phyloP scores from a whole-genome alignment of 2,797 vertebrate genomes.

The Labeo calbasu region DNA sequence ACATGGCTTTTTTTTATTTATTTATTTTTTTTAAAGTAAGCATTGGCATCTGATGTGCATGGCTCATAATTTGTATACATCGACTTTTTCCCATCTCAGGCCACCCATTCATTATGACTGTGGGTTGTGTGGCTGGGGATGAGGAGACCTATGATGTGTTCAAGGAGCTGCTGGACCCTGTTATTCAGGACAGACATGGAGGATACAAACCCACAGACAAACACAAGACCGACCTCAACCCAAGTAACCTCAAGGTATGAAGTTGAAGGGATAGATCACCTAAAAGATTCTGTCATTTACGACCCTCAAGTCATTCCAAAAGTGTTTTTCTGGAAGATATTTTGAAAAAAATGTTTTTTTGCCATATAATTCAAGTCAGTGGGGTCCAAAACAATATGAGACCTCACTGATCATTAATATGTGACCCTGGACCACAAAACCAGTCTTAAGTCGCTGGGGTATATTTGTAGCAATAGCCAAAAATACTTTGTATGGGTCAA shows the following conservation, averaged over 20 bases:
- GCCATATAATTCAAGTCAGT: background rate
- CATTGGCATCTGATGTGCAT: background rate
- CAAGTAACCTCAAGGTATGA: slow-evolving; percentile 86
- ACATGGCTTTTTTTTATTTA: background rate
- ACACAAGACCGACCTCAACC: slow-evolving; percentile 93
- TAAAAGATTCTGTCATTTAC: background rate
- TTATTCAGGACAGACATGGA: slow-evolving; percentile 92
- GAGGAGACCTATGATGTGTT: slow-evolving; percentile 93
- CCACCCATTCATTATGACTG: slow-evolving; percentile 95
- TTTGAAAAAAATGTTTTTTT: background rate
- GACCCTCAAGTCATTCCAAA: too few relatives aligned
- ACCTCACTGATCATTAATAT: background rate
- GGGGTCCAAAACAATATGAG: background rate
- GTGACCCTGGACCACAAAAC: too few relatives aligned
- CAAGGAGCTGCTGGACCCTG: slow-evolving; percentile 88
- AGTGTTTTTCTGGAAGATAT: background rate
- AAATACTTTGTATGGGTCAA: too few relatives aligned
- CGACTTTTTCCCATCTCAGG: slow-evolving; percentile 72
- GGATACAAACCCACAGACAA: slow-evolving; percentile 95
- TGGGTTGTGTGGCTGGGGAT: slow-evolving; percentile 93
- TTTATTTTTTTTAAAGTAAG: background rate
- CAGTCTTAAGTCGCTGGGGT: too few relatives aligned
- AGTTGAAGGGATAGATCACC: background rate
- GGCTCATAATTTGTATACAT: background rate
- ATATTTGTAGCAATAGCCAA: too few relatives aligned